These are phyloP conservation scores for Psammodynastes pulverulentus DNA, from an alignment of 2,113 vertebrate genomes.

Conservation along the genomic window DNA sequence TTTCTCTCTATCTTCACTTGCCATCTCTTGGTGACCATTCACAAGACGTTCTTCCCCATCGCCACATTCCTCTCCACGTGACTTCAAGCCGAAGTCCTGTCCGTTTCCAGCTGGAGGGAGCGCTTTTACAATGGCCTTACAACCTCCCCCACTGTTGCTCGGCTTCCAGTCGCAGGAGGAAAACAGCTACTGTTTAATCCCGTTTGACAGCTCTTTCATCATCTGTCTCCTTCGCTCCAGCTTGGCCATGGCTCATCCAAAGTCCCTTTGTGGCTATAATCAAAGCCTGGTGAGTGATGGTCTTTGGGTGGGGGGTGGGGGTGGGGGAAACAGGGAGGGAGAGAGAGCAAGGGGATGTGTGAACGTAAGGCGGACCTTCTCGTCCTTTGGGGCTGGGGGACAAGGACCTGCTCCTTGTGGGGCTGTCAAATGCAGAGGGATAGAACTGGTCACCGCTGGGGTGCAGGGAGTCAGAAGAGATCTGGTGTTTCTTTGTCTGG, in stretches of 20 bases:
- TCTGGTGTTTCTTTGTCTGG: neutral
- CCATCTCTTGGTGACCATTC: neutral
- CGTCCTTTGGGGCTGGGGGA: accelerated
- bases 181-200: slow-evolving; percentile 67
- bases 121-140: slow-evolving; percentile 39
- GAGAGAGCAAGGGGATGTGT: slow-evolving; percentile 16
- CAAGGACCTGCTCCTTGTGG: accelerated
- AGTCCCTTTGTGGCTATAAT: slow-evolving; percentile 66
- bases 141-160: slow-evolving; percentile 46
- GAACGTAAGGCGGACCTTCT: neutral
- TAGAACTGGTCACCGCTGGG: neutral
- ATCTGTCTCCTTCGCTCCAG: slow-evolving; percentile 59
- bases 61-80: neutral
- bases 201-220: slow-evolving; percentile 71
- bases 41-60: neutral
- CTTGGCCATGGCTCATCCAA: slow-evolving; percentile 58
- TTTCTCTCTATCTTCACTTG: neutral
- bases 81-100: neutral
- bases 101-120: slow-evolving; percentile 28
- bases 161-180: slow-evolving; percentile 48
- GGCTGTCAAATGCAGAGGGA: accelerated
- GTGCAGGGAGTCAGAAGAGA: neutral
- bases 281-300: slow-evolving; percentile 70
- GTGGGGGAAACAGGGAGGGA: neutral
- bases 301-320: neutral